Percentiles rank a stretch among this genome's conserved stretches.
Evolutionary conservation across 2,888 invertebrate genomes (phyloP).

Genomic region (Lacanobia oleracea): DNA sequence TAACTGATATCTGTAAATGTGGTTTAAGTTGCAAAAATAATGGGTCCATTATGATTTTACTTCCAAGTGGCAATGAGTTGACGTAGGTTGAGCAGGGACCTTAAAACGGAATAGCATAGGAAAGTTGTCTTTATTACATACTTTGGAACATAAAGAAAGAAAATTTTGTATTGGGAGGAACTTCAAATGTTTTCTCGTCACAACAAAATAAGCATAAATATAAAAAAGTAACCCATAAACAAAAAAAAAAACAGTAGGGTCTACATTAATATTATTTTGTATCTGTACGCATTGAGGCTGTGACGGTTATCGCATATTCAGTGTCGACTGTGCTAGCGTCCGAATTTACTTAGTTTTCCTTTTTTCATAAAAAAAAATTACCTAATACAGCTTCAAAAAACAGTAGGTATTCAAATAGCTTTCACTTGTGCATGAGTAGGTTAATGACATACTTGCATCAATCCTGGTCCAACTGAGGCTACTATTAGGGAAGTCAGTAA

Average conservation of each 20-base stretch:
- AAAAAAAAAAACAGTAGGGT: background rate
- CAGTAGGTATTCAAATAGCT: background rate
- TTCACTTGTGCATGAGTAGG: conserved; percentile 4
- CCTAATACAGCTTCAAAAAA: conserved; percentile 1
- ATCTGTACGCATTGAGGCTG: conserved; percentile 4
- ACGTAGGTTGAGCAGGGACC: conserved; percentile 13
- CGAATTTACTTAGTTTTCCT: conserved; percentile 9
- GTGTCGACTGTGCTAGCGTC: conserved; percentile 2
- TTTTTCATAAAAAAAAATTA: background rate
- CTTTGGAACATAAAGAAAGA: background rate
- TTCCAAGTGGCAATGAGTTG: conserved; percentile 11
- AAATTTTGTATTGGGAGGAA: background rate
- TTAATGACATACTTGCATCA: background rate
- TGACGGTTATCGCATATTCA: conserved; percentile 16
- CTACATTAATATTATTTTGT: conserved; percentile 8
- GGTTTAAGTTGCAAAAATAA: conserved; percentile 19
- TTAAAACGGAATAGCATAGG: background rate
- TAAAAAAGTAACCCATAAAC: background rate
- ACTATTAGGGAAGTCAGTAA: background rate
- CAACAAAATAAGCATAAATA: background rate
- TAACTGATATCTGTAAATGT: conserved; percentile 11
- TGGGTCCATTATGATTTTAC: conserved; percentile 32
- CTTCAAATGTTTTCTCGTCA: background rate
- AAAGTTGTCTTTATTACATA: background rate
- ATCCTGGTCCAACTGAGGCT: background rate